A percentile compares a stretch with the other conserved stretches of the same genome.
phyloP scores from a whole-genome alignment of 2,113 vertebrate genomes.

The Regulus satrapa region DNA sequence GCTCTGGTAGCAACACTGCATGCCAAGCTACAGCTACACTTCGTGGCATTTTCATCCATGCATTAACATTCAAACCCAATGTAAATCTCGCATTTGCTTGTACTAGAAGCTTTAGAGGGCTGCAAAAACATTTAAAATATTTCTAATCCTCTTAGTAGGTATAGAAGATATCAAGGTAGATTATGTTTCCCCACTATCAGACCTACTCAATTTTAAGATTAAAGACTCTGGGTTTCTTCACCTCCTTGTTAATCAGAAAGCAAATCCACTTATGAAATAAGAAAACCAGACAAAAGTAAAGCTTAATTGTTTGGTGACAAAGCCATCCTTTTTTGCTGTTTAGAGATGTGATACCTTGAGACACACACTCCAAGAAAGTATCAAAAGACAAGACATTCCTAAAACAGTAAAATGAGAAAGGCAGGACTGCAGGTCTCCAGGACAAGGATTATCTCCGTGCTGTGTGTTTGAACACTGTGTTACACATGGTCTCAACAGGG shows the following conservation, averaged over 20 bases:
- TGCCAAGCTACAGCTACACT: neutral
- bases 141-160: slow-evolving; percentile 45
- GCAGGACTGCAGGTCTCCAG: neutral
- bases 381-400: neutral
- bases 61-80: neutral
- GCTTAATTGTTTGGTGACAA: neutral
- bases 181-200: neutral
- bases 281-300: neutral
- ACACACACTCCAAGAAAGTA: neutral
- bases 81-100: neutral
- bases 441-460: neutral
- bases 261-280: neutral
- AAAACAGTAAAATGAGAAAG: neutral
- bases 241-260: neutral
- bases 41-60: neutral
- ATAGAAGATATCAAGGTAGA: slow-evolving; percentile 23
- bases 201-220: slow-evolving; percentile 13
- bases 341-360: neutral
- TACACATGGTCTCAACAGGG: neutral
- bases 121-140: slow-evolving; percentile 32
- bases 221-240: neutral
- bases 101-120: neutral
- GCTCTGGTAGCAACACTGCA: neutral
- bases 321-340: neutral
- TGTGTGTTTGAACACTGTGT: fast-evolving